Percentiles rank a stretch among this genome's conserved stretches.
Evolutionary conservation across 1,140 invertebrate species (phyloP).

Genomic region (Popillia japonica): DNA sequence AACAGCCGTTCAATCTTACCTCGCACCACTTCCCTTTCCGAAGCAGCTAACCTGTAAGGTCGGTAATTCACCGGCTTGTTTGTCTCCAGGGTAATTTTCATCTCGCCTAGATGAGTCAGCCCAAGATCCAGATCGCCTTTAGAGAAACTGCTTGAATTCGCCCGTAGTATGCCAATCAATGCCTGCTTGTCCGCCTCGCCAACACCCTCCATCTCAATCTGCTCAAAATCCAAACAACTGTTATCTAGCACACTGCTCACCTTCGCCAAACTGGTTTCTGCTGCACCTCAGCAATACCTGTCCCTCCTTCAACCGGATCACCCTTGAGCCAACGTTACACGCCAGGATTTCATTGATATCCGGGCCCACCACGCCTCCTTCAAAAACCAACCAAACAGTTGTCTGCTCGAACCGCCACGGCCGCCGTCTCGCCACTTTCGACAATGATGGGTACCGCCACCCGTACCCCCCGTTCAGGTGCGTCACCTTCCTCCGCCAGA

Average conservation of each 20-base stretch:
- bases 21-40: background rate
- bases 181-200: background rate
- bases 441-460: background rate
- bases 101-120: slow-evolving; percentile 1
- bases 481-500: background rate
- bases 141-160: background rate
- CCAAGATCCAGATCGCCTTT: background rate
- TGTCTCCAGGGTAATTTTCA: background rate
- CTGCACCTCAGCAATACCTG: background rate
- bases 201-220: background rate
- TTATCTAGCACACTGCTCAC: background rate
- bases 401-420: slow-evolving; percentile 5
- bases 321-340: background rate
- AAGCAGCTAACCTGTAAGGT: background rate
- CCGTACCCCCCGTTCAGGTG: background rate
- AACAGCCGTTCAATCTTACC: background rate
- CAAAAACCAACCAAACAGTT: background rate
- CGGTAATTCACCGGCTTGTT: background rate
- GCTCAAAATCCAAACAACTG: background rate
- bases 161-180: background rate
- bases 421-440: background rate
- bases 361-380: background rate
- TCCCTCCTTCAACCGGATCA: background rate
- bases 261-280: background rate
- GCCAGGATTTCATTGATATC: background rate